These are phyloP conservation scores for Oreohelix idahoensis DNA, from an alignment of 1,140 invertebrate genomes.

Conservation along the genomic window DNA sequence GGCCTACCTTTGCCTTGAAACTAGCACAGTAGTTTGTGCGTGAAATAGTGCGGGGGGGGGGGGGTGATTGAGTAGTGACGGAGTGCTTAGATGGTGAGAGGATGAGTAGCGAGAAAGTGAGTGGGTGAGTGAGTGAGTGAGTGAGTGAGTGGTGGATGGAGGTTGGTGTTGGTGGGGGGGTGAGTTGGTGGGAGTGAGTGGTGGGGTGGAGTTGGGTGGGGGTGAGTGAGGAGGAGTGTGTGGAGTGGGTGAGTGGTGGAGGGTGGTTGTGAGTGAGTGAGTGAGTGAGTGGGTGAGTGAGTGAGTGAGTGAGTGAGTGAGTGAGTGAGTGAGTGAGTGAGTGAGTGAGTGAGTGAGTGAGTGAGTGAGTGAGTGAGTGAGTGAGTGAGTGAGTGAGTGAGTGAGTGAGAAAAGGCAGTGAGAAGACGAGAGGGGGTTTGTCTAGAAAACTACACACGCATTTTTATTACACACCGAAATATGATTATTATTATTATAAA, in stretches of 20 bases:
- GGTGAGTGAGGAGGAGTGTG: neutral
- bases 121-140: neutral
- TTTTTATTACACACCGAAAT: too few relatives aligned
- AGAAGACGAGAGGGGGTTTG: too few relatives aligned
- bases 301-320: neutral
- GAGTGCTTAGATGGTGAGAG: too few relatives aligned
- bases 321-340: neutral
- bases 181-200: neutral
- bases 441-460: too few relatives aligned
- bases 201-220: neutral
- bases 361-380: neutral
- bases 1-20: too few relatives aligned
- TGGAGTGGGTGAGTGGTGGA: neutral
- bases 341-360: neutral
- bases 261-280: neutral
- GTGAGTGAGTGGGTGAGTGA: slow-evolving; percentile 23
- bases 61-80: neutral
- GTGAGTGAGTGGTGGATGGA: too few relatives aligned
- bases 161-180: too few relatives aligned
- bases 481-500: too few relatives aligned
- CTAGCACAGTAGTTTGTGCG: too few relatives aligned
- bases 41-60: neutral
- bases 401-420: slow-evolving; percentile 4
- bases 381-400: neutral
- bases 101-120: neutral